Conservation (phyloP, 2,113 vertebrate species). For the Pseudorhombus dupliciocellatus region DNA sequence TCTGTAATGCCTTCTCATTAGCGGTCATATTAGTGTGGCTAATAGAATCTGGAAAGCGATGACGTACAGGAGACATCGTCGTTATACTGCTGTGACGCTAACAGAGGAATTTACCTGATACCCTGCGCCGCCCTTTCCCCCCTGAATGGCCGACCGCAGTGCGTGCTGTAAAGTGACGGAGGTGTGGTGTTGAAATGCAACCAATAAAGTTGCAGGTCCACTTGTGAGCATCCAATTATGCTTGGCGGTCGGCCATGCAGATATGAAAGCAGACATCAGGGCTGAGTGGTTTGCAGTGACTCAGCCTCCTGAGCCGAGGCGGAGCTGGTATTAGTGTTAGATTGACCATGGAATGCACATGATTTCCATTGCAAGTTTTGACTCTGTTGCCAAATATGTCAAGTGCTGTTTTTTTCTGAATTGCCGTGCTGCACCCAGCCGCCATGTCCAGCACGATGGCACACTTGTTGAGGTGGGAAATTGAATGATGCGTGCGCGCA, state of each 20-base stretch:
- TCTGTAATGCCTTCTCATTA: conserved; percentile 66
- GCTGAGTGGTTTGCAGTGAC: conserved; percentile 54
- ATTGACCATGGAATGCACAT: conserved; percentile 44
- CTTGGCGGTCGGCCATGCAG: conserved; percentile 2
- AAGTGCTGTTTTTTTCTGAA: conserved; percentile 50
- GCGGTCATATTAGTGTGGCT: conserved; percentile 49
- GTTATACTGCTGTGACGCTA: conserved; percentile 1
- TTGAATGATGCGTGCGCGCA: conserved; percentile 16
- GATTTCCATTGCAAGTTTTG: conserved; percentile 44
- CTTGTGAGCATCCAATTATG: conserved; percentile 29
- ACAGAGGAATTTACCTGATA: conserved; percentile 12
- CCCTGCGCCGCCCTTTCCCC: conserved; percentile 3
- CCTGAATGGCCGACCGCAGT: not conserved
- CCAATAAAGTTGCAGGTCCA: conserved; percentile 8
- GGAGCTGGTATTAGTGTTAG: conserved; percentile 60
- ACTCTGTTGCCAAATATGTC: conserved; percentile 48
- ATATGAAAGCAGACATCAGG: conserved; percentile 55
- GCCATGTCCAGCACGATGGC: conserved; percentile 20
- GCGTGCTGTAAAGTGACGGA: not conserved
- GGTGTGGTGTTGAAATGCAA: conserved; percentile 8
- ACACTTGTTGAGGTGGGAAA: conserved; percentile 54
- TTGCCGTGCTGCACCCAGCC: conserved; percentile 3
- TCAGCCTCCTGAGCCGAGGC: conserved; percentile 44
- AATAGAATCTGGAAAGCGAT: conserved; percentile 50
- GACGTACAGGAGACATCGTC: not conserved